Evolutionary conservation across 2,113 vertebrate genomes (phyloP), one percentile per base, ranked within the genome.

Genomic region (Xiphias gladius): DNA sequence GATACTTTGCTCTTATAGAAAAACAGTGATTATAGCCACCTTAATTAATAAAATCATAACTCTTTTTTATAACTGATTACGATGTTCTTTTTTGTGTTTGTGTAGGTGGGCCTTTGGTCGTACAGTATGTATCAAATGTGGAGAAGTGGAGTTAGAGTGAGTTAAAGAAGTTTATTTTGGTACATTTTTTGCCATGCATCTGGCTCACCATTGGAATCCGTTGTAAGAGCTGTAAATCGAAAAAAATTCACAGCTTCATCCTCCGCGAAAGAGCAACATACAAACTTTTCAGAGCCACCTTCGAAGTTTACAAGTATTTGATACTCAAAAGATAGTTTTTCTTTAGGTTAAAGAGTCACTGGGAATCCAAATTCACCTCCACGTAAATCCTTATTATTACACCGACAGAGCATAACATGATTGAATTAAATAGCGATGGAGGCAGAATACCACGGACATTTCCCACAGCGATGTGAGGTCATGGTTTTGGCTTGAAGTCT

Each of bases 381-480:
- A 19, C 12, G 39, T 70, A 37, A 73, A 85, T 83, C 71, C 32
- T 63, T 84, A 84, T 87, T 66, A 80, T 75, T 83, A 78, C 74
- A 76, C 61, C 66, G 61, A 89, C 72, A 86, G 61, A 86, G 76
- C 77, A 64, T 64, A 84, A 69, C 73, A 76, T 87, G 82, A 92
- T 84, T 80, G 62, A 88, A 83, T 92, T 83, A 91, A 93, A 88
- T 82, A 71, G 71, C 24, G 26, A 84, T 85, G 79, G 67, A 80
- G 78, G 87, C 80, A 67, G 86, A 89, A 80, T 85, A 83, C 76
- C 58, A 32, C 30, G 1, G 54, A 89, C 43, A 37, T 84, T 92
- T 92, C 91, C 83, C 85, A 87, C 76, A 83, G 84, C 79, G 75
- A 78, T 81, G 52, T 94, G 92, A 94, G 69, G 79, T 94, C 91